These are phyloP conservation scores for Agapornis roseicollis DNA, from an alignment of 2,113 vertebrate genomes.

Conservation along the genomic window DNA sequence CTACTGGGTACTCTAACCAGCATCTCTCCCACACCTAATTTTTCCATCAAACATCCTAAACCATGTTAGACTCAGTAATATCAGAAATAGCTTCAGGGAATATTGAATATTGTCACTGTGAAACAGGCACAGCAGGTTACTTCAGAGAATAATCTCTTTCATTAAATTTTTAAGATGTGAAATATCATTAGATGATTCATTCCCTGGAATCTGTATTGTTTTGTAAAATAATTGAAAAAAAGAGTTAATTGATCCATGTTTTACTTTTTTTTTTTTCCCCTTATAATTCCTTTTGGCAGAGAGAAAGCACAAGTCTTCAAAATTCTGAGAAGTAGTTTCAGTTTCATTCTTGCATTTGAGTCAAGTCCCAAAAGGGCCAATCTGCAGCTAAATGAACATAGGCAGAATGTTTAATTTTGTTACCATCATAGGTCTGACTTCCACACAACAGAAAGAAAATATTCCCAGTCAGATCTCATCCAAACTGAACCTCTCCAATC, in stretches of 20 bases:
- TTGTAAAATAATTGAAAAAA: conserved; percentile 5
- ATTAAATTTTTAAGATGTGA: conserved; percentile 34
- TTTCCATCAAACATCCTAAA: conserved; percentile 12
- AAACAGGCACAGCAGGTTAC: conserved; percentile 35
- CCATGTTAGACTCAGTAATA: background rate
- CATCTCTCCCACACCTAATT: background rate
- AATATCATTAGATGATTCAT: conserved; percentile 33
- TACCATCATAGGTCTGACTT: background rate
- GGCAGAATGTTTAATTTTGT: background rate
- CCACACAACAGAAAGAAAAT: background rate
- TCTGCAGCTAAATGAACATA: background rate
- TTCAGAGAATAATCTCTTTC: conserved; percentile 46
- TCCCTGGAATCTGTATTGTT: background rate
- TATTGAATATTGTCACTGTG: background rate
- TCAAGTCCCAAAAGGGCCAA: background rate
- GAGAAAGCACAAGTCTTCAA: background rate
- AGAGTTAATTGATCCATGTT: background rate
- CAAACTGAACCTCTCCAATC: background rate
- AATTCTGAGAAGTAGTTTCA: background rate
- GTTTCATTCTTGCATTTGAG: background rate
- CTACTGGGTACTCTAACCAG: background rate
- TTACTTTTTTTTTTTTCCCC: background rate
- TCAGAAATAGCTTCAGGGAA: conserved; percentile 45
- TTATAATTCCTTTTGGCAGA: background rate
- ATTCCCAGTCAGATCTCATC: background rate